phyloP scores from a whole-genome alignment of 2,888 invertebrate species.

The Tetragonula carbonaria region DNA sequence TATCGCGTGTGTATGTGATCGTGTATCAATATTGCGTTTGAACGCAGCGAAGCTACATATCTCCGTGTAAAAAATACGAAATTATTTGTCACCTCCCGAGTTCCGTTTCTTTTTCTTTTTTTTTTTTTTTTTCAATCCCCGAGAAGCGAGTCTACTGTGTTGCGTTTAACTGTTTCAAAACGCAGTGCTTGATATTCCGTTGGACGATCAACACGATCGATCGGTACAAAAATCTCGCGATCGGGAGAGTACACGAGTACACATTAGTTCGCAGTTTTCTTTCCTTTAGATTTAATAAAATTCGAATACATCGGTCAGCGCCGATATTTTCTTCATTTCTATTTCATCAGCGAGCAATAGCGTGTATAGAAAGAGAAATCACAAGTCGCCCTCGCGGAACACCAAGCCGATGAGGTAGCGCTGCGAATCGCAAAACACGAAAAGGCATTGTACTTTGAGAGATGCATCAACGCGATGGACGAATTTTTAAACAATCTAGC shows the following conservation, averaged over 20 bases:
- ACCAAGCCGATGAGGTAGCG: constrained; percentile 34
- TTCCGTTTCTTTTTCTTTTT: not conserved
- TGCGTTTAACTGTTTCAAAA: not conserved
- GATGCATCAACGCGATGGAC: constrained; percentile 67
- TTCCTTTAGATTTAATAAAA: not conserved
- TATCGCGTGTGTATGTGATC: not conserved
- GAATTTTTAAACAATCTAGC: constrained; percentile 68
- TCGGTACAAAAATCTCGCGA: not conserved
- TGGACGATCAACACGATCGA: not conserved
- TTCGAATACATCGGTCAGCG: not conserved
- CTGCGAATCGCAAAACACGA: constrained; percentile 4
- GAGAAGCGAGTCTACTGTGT: constrained; percentile 3
- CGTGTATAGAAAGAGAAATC: not conserved
- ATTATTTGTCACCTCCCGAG: constrained; percentile 32
- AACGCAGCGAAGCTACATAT: constrained; percentile 45
- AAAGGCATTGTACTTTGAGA: constrained; percentile 3
- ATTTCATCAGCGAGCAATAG: not conserved
- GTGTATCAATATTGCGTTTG: constrained; percentile 22
- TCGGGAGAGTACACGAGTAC: constrained; percentile 28
- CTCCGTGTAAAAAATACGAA: constrained; percentile 56
- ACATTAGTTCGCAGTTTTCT: not conserved
- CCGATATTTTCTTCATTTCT: not conserved
- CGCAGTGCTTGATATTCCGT: constrained; percentile 29
- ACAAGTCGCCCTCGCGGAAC: constrained; percentile 4
- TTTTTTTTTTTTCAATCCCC: not conserved